Conservation (phyloP, 2,888 invertebrate genomes). For the Zootermopsis nevadensis region DNA sequence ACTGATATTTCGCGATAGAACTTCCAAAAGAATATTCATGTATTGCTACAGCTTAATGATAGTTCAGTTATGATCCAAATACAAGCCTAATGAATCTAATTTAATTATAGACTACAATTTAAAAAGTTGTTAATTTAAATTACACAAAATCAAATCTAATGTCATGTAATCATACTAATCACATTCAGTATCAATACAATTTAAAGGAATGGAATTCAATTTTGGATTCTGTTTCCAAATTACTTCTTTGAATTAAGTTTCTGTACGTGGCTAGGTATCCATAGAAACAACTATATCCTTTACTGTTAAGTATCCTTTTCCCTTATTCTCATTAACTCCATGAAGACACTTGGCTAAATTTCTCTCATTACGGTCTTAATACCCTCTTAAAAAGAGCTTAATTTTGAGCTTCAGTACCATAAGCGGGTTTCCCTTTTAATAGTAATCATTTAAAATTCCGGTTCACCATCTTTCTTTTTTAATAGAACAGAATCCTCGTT, state of each 20-base stretch:
- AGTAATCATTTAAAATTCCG: conserved; percentile 10
- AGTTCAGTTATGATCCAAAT: not conserved
- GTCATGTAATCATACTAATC: not conserved
- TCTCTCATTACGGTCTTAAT: conserved; percentile 17
- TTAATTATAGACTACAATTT: not conserved
- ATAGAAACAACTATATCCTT: not conserved
- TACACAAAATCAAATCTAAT: not conserved
- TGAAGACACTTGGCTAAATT: not conserved
- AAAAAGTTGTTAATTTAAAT: not conserved
- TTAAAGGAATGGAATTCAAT: not conserved
- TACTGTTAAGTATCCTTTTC: not conserved
- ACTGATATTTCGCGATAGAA: too few species aligned
- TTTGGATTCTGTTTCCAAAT: not conserved
- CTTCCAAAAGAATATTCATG: too few species aligned
- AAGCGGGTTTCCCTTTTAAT: not conserved
- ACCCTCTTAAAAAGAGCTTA: conserved; percentile 17
- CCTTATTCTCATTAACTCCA: not conserved
- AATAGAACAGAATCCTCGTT: not conserved
- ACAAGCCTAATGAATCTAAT: not conserved
- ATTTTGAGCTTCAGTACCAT: conserved; percentile 15
- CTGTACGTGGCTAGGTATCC: not conserved
- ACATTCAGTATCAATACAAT: not conserved
- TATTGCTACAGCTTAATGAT: not conserved
- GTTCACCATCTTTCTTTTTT: not conserved
- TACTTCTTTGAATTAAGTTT: not conserved